phyloP scores from a whole-genome alignment of 2,888 invertebrate species.

The Leptogaster cylindrica region DNA sequence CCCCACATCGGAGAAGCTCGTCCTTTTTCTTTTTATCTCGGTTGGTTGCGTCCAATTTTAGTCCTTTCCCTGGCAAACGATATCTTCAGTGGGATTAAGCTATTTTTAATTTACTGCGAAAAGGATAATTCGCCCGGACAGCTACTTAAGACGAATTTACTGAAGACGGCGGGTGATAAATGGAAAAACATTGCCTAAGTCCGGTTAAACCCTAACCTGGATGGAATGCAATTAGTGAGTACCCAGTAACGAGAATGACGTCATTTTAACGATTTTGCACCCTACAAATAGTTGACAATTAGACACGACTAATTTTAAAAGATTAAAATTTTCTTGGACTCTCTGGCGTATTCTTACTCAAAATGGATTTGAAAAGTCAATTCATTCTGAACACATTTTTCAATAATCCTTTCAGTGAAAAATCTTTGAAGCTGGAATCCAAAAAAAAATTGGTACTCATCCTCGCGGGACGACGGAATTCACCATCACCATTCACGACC shows the following conservation, averaged over 20 bases:
- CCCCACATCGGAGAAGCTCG: background rate
- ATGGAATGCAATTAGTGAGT: conserved; percentile 23
- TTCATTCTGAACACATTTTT: no score
- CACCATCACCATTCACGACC: no score
- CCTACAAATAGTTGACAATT: conserved; percentile 21
- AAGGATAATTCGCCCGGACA: conserved; percentile 28
- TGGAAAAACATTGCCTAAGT: conserved; percentile 11
- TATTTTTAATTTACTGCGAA: conserved; percentile 35
- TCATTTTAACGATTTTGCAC: conserved; percentile 29
- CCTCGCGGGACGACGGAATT: no score
- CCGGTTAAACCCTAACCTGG: background rate
- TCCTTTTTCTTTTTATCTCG: conserved; percentile 11
- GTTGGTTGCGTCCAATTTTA: conserved; percentile 17
- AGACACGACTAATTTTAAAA: conserved; percentile 17
- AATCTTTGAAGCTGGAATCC: no score
- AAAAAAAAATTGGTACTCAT: no score
- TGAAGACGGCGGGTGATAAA: conserved; percentile 26
- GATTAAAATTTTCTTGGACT: no score
- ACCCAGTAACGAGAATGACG: conserved; percentile 23
- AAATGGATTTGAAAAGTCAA: no score
- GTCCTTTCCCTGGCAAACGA: conserved; percentile 18
- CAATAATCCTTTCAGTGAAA: no score
- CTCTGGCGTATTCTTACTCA: no score
- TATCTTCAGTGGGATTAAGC: conserved; percentile 18
- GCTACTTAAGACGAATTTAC: conserved; percentile 11